Percentiles rank a stretch among this genome's conserved stretches.
Evolutionary conservation across 2,797 vertebrate species (phyloP).

Genomic region (Tamandua tetradactyla): DNA sequence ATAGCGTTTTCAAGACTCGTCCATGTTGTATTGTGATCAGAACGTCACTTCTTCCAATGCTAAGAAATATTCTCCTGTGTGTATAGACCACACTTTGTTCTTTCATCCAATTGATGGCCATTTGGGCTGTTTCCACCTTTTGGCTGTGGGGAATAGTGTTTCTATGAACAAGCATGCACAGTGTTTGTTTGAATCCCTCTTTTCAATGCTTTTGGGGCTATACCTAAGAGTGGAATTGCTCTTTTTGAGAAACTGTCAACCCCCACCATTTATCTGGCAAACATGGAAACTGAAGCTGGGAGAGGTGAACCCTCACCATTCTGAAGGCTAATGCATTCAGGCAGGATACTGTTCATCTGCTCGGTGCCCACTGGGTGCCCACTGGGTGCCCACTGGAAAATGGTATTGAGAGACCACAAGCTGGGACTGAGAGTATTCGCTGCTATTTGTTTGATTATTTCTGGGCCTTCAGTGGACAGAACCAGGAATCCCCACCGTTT

Average conservation of each 20-base stretch:
- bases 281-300: background rate
- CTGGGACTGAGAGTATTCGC: background rate
- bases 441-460: background rate
- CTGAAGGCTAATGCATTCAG: background rate
- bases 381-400: background rate
- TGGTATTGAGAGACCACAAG: background rate
- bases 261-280: background rate
- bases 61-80: background rate
- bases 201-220: background rate
- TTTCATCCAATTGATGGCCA: too few relatives aligned
- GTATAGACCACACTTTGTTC: background rate
- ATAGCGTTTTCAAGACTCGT: background rate
- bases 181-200: background rate
- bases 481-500: background rate
- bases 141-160: too few relatives aligned
- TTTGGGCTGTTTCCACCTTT: too few relatives aligned
- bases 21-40: accelerated
- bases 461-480: background rate
- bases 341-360: background rate
- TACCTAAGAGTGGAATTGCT: background rate
- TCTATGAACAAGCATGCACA: background rate
- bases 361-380: background rate
- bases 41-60: background rate
- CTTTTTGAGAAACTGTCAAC: background rate
- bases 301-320: background rate